Evolutionary conservation across 2,888 invertebrate species (phyloP).

Genomic region (Diaprepes abbreviatus): DNA sequence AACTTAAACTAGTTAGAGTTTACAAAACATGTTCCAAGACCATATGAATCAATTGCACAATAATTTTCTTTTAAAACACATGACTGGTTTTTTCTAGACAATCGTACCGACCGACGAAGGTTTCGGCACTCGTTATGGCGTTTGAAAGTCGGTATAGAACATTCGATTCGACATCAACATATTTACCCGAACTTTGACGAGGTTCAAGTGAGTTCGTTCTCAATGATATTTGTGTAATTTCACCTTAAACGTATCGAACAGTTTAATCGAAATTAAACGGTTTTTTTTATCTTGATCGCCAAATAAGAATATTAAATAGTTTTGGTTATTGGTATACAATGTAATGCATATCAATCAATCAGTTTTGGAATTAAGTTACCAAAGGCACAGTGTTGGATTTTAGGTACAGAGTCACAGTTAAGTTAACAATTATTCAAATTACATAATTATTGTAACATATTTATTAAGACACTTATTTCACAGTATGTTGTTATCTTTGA

Average conservation of each 20-base stretch:
- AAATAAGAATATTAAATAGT: conserved; percentile 33
- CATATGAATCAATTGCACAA: conserved; percentile 2
- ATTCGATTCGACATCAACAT: conserved; percentile 25
- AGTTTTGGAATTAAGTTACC: neutral
- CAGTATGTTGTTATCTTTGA: too few species aligned
- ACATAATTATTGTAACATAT: neutral
- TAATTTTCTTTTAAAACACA: neutral
- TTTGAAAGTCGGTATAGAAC: conserved; percentile 36
- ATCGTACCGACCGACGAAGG: conserved; percentile 14
- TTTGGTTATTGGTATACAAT: neutral
- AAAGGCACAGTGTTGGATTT: neutral
- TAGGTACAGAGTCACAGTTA: neutral
- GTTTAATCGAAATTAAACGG: conserved; percentile 39
- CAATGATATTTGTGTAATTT: conserved; percentile 52
- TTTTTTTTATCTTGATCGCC: conserved; percentile 34
- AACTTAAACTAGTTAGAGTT: too few species aligned
- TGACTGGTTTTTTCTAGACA: conserved; percentile 17
- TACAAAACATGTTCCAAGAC: too few species aligned
- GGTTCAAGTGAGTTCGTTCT: conserved; percentile 47
- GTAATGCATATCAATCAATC: conserved; percentile 17
- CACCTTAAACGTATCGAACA: conserved; percentile 39
- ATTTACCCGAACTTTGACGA: conserved; percentile 36
- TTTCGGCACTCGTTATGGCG: conserved; percentile 33
- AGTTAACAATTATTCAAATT: neutral
- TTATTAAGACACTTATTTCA: too few species aligned